phyloP scores from a whole-genome alignment of 2,888 invertebrate genomes.

The Halocaridina rubra region DNA sequence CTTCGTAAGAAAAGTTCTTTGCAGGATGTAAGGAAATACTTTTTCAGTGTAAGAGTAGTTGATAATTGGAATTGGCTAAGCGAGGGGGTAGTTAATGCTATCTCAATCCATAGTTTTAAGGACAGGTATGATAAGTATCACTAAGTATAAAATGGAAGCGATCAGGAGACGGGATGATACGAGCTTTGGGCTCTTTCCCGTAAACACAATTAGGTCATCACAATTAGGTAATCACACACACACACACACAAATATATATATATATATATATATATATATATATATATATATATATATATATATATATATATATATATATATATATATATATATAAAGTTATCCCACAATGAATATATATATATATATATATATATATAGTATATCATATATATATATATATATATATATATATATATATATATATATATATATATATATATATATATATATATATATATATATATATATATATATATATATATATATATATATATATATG shows the following conservation, averaged over 20 bases:
- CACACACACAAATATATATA: background rate
- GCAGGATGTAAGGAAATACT: too few species aligned
- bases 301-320: background rate
- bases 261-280: background rate
- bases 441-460: background rate
- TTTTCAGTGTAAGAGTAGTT: too few species aligned
- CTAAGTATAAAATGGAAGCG: too few species aligned
- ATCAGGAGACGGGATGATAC: too few species aligned
- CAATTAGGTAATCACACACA: too few species aligned
- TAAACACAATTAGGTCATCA: too few species aligned
- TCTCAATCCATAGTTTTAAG: too few species aligned
- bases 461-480: constrained; percentile 2
- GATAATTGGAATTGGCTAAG: too few species aligned
- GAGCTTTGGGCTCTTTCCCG: too few species aligned
- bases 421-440: background rate
- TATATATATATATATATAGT: background rate
- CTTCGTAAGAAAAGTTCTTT: too few species aligned
- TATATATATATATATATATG: background rate
- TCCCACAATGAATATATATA: background rate
- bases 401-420: background rate
- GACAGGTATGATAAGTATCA: too few species aligned
- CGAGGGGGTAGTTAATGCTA: too few species aligned
- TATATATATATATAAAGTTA: background rate
- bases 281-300: background rate
- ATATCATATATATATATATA: background rate